phyloP scores from a whole-genome alignment of 2,113 vertebrate species.

The Lepidothrix coronata region DNA sequence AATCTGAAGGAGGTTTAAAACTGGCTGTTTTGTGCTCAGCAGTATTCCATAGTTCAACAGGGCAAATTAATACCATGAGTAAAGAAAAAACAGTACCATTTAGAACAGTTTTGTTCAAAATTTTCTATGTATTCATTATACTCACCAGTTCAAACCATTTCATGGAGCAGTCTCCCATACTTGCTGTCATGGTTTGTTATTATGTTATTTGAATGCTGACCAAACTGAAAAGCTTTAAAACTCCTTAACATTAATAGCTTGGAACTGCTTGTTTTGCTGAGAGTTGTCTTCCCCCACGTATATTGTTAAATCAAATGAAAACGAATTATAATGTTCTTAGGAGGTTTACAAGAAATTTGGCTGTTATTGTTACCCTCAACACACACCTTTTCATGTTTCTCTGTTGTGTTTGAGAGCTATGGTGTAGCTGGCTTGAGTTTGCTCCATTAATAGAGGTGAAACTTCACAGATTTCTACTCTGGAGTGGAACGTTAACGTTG shows the following conservation, averaged over 20 bases:
- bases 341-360: background rate
- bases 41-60: background rate
- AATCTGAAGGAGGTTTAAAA: background rate
- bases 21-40: background rate
- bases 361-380: background rate
- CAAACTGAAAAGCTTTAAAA: slow-evolving; percentile 22
- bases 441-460: background rate
- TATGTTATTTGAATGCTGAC: slow-evolving; percentile 9
- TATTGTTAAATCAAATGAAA: background rate
- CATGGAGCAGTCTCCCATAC: background rate
- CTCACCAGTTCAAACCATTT: background rate
- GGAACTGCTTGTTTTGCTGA: background rate
- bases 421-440: background rate
- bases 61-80: background rate
- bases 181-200: background rate
- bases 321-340: background rate
- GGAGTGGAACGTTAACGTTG: background rate
- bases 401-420: background rate
- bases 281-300: background rate
- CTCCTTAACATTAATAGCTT: background rate
- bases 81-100: background rate
- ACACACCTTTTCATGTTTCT: background rate
- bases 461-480: background rate
- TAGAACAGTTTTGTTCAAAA: background rate
- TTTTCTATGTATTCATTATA: background rate